Base-by-base conservation (phyloP, 1,140 invertebrate species). In the Thaumetopoea pityocampa region DNA sequence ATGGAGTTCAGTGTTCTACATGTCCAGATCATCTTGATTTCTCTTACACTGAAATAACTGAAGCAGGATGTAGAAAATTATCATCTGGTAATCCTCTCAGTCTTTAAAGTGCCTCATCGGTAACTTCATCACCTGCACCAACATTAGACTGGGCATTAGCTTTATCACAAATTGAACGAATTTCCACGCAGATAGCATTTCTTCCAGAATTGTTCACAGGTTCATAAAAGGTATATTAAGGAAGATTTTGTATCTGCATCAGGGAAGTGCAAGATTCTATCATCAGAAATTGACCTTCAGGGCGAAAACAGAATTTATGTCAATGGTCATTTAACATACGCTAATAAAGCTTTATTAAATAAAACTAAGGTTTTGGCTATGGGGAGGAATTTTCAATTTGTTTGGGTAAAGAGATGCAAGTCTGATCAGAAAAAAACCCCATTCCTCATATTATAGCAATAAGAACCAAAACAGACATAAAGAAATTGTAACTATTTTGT, bases 351-450 rank as follows among this genome's bases (percentile, higher is more conserved):
- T 5, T 16, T 56, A 2, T 18, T 58, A 0, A 60, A 60, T 15
- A 60, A 60, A 20, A 11, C 47, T 5, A 60, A 60, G 10, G 34
- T 9, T 15, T 5, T 41, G 1, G 48, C 44, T 8, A 51, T 20
- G n/a, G 53, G 51, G 6, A 28, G 23, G 1, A 32, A 29, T n/a
- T 58, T 43, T 37, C 8, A 33, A 4, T 52, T 26, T 16, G 11
- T 34, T 3, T 58, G 55, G 55, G 49, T 52, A n/a, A 49, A 52
- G 23, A 18, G 27, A 3, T 52, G 55, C 22, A 50, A 43, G 26
- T 51, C 47, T 7, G 43, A 51, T 6, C 7, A 36, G 20, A 37
- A 40, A 15, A 56, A 56, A 30, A 26, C 8, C 4, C 34, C 10
- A 48, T 40, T 3, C 47, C 40, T 1, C 43, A 23, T 5, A 40